Evolutionary conservation across 2,113 vertebrate genomes (phyloP).

Genomic region (Athene noctua): DNA sequence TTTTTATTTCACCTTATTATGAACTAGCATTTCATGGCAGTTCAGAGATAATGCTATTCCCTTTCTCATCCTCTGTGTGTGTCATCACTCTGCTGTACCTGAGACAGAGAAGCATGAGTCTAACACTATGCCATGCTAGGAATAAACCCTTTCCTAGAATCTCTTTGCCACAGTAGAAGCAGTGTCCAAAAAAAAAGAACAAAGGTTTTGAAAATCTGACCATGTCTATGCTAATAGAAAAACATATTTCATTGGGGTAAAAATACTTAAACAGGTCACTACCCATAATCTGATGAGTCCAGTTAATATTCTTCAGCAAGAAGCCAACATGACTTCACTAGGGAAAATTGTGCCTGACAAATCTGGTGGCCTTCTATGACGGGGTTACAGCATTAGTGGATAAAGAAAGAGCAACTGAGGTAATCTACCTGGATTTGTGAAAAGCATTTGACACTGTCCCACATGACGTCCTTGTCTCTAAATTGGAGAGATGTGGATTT

Average conservation of each 20-base stretch:
- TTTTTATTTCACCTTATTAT: background rate
- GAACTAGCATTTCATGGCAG: background rate
- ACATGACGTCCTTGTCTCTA: no score
- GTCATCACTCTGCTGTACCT: background rate
- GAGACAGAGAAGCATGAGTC: background rate
- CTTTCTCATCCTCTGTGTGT: background rate
- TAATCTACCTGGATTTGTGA: no score
- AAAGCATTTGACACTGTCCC: no score
- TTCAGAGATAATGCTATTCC: background rate
- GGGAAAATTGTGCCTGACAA: background rate
- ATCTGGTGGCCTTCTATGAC: no score
- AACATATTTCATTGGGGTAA: background rate
- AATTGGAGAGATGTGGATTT: no score
- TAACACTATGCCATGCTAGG: background rate
- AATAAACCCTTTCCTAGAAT: background rate
- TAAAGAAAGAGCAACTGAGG: no score
- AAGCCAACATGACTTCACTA: background rate
- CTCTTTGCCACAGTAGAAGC: background rate
- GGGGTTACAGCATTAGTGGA: no score
- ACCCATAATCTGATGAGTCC: background rate
- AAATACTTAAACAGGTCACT: background rate
- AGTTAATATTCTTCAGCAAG: background rate
- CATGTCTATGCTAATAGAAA: background rate
- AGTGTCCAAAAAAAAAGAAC: background rate
- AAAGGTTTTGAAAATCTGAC: background rate